Evolutionary conservation across 1,140 invertebrate genomes (phyloP), one percentile per base, ranked within the genome.

Genomic region (Drosophila pallidifrons): DNA sequence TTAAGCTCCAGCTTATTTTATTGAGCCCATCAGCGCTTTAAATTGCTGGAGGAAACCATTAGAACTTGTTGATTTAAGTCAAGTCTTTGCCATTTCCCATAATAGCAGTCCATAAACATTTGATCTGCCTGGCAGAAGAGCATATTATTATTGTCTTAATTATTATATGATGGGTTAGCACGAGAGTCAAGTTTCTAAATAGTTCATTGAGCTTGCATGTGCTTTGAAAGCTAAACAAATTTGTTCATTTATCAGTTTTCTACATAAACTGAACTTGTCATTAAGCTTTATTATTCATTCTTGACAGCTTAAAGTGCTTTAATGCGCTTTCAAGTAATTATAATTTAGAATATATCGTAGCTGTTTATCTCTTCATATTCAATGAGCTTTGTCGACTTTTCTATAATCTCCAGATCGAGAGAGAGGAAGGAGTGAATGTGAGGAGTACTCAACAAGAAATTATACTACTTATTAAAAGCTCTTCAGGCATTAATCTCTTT

Each of bases 21-120:
- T 38, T 58, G 57, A 64, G 57, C 60, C 20, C 68, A 41, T 57
- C 46, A 57, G 13, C 10, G 20, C 16, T 57, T 20, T 57, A 16
- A 20, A 43, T 38, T n/a, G 35, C 4, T 5, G 16, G 25, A 15
- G 45, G 8, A 47, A 35, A 32, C 1, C 28, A 61, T 61, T 15
- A 32, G 1, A 10, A 51, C 3, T 15, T 30, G 35, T 68, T 25
- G 28, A 67, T 20, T 35, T 7, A 4, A 11, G 59, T 15, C 2
- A 15, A 54, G 5, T 54, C 28, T 32, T 6, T 32, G 11, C n/a
- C 1, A 15, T 32, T 52, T 15, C 25, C 28, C 28, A 32, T 30
- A 32, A 52, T 52, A 7, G 5, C 11, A 28, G 47, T 10, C 11
- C 20, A 28, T 51, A 28, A 28, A 11, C 47, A n/a, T 28, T 28